These are phyloP conservation scores for Datnioides undecimradiatus DNA, from an alignment of 2,113 vertebrate genomes.

Conservation along the genomic window DNA sequence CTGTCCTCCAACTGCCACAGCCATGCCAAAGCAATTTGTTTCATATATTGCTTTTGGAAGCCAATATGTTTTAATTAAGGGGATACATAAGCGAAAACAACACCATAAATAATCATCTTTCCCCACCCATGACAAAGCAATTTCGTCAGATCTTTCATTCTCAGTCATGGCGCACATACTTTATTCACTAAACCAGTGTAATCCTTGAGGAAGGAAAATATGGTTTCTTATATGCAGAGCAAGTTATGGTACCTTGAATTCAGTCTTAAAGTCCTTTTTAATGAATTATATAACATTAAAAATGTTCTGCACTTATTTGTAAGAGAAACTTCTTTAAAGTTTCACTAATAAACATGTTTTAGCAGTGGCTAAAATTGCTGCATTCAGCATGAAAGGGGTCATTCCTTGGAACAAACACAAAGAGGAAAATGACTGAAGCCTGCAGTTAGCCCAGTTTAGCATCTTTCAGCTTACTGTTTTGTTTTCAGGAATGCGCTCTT, in stretches of 20 bases:
- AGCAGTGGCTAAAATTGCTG: not conserved
- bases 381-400: not conserved
- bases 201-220: slow-evolving; percentile 15
- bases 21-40: slow-evolving; percentile 84
- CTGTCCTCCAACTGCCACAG: slow-evolving; percentile 71
- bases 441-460: too few species aligned
- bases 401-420: too few species aligned
- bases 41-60: slow-evolving; percentile 81
- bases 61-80: slow-evolving; percentile 83
- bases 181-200: slow-evolving; percentile 57
- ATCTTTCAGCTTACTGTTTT: not conserved
- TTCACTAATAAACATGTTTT: not conserved
- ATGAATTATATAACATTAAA: not conserved
- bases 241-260: not conserved
- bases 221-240: slow-evolving; percentile 6
- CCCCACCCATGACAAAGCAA: slow-evolving; percentile 80
- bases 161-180: slow-evolving; percentile 60
- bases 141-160: slow-evolving; percentile 73
- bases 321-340: not conserved
- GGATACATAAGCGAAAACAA: slow-evolving; percentile 82
- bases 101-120: slow-evolving; percentile 80
- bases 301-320: not conserved
- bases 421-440: not conserved
- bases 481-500: too few species aligned
- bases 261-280: not conserved